phyloP scores from a whole-genome alignment of 2,888 invertebrate species.

The Pseudanteris insignis region DNA sequence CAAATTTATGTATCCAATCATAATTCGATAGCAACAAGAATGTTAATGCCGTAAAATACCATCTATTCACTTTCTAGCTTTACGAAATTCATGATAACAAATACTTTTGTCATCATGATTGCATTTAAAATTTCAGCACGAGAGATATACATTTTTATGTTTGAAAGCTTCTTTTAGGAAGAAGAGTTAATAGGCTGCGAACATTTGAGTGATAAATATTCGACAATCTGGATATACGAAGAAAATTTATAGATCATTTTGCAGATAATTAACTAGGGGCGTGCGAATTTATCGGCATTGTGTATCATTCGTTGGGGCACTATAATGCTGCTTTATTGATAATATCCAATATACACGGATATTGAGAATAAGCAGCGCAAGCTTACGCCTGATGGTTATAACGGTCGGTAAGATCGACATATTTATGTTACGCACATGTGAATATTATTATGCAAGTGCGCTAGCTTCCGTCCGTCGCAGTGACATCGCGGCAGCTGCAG shows the following conservation, averaged over 20 bases:
- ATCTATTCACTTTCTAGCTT: too few species aligned
- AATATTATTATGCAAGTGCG: slow-evolving; percentile 59
- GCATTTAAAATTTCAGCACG: background rate
- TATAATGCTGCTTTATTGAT: slow-evolving; percentile 40
- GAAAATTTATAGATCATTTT: slow-evolving; percentile 30
- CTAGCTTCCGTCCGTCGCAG: slow-evolving; percentile 46
- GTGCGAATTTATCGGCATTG: slow-evolving; percentile 24
- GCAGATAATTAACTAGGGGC: slow-evolving; percentile 25
- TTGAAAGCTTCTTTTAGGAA: too few species aligned
- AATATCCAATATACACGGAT: slow-evolving; percentile 25
- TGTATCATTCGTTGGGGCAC: slow-evolving; percentile 19
- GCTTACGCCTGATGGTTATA: slow-evolving; percentile 52
- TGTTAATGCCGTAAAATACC: too few species aligned
- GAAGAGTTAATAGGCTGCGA: slow-evolving; percentile 3
- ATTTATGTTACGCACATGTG: slow-evolving; percentile 62
- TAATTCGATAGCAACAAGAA: too few species aligned
- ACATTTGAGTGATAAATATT: slow-evolving; percentile 19
- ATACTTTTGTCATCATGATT: background rate
- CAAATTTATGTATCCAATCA: too few species aligned
- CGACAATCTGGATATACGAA: slow-evolving; percentile 1
- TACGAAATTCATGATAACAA: too few species aligned
- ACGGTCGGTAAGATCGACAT: slow-evolving; percentile 58
- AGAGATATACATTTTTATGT: too few species aligned
- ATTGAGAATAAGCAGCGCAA: slow-evolving; percentile 31
- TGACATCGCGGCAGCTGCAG: slow-evolving; percentile 57